A percentile compares a stretch with the other conserved stretches of the same genome.
Conservation (phyloP, 1,140 invertebrate species). For the Drosophila persimilis region DNA sequence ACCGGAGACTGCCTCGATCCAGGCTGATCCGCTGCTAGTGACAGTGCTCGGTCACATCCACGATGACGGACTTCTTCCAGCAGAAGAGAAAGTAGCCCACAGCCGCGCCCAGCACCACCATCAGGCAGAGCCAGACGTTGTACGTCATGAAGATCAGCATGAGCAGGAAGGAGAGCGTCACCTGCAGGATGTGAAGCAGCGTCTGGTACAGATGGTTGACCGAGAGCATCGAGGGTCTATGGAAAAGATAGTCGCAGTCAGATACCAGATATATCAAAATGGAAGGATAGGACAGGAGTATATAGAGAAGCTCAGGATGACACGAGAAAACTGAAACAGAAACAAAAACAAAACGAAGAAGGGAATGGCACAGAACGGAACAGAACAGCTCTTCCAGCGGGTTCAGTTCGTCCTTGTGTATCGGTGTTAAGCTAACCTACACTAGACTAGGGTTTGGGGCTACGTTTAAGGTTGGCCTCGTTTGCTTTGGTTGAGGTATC, state of each 20-base stretch:
- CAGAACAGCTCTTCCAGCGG: background rate
- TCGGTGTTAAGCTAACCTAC: slow-evolving; percentile 17
- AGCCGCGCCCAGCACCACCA: slow-evolving; percentile 94
- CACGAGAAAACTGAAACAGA: slow-evolving; percentile 3
- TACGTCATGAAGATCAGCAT: slow-evolving; percentile 99
- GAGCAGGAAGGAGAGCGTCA: slow-evolving; percentile 94
- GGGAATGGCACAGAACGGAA: background rate
- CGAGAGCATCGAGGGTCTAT: slow-evolving; percentile 91
- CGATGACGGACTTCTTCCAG: slow-evolving; percentile 94
- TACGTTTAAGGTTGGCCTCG: too few relatives aligned
- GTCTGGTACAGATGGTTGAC: slow-evolving; percentile 93
- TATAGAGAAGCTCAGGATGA: slow-evolving; percentile 4
- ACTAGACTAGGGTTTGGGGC: slow-evolving; percentile 3
- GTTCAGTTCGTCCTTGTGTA: background rate
- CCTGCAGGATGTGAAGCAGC: slow-evolving; percentile 93
- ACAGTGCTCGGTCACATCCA: slow-evolving; percentile 97
- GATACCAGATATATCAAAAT: background rate
- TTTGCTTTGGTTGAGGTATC: too few relatives aligned
- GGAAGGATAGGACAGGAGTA: slow-evolving; percentile 1
- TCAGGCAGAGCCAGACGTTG: slow-evolving; percentile 96
- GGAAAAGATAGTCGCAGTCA: background rate
- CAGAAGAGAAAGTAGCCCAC: slow-evolving; percentile 97
- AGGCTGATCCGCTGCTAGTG: slow-evolving; percentile 85
- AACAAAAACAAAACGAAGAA: slow-evolving; percentile 12
- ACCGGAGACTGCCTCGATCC: slow-evolving; percentile 40